Evolutionary conservation across 2,113 vertebrate species (phyloP), one percentile per base, ranked within the genome.

Genomic region (Solea solea): DNA sequence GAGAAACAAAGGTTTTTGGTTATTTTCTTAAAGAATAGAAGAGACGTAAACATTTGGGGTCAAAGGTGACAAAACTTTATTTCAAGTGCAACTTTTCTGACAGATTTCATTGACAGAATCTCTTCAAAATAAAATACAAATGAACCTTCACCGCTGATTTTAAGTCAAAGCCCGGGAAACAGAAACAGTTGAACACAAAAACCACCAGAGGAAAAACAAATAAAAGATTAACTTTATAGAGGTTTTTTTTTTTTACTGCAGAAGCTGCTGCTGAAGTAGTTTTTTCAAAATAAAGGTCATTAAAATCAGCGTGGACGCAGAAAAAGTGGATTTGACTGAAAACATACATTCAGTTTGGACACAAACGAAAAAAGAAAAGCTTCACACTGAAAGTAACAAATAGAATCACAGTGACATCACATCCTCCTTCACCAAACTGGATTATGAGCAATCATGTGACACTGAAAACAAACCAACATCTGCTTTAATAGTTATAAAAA

Each of bases 1-100:
- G 21, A 21, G 21, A 21, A 21, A 21, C 21, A 21, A 21, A 21
- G 21, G 21, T 21, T 1, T 21, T 21, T 21, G 21, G 21, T 21
- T 21, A 21, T 21, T 21, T 21, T 21, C 21, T 21, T 21, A 21
- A 21, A 21, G 21, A 21, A 21, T 1, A 21, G 21, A 21, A 21
- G 21, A 21, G 21, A 21, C 21, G 21, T 21, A 21, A 21, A 21
- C 21, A 21, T 21, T 21, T 21, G 21, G 61, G 64, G 81, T 61
- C 74, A 88, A 86, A 88, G 60, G 72, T 66, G 77, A 64, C 74
- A 70, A 75, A 88, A 69, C 75, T 88, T 87, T 90, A 91, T 89
- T 88, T 74, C n/a, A 75, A 88, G 86, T 88, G 89, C 84, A 91
- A 83, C 62, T 70, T 64, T 21, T 16, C 55, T 72, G 65, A 81